These are phyloP conservation scores for Triplophysa dalaica DNA, from an alignment of 2,113 vertebrate genomes.

Conservation along the genomic window DNA sequence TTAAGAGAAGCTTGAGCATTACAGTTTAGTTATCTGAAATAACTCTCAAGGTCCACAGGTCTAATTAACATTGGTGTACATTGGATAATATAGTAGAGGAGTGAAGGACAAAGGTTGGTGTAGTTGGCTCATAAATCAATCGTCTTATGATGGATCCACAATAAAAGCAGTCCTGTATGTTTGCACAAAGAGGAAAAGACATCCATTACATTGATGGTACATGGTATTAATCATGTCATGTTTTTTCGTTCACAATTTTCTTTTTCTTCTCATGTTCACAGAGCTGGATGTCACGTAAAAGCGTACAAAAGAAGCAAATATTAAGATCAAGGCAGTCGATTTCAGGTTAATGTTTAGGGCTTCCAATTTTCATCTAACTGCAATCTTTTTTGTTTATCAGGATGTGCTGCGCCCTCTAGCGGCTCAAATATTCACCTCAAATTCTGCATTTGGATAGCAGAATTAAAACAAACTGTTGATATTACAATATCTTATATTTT, in stretches of 20 bases:
- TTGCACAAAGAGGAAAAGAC: slow-evolving; percentile 12
- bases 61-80: not conserved
- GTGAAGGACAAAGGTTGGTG: slow-evolving; percentile 34
- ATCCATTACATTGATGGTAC: not conserved
- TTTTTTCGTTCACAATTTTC: not conserved
- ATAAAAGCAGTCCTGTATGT: slow-evolving; percentile 19
- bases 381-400: not conserved
- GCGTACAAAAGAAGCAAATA: no score
- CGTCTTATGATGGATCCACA: not conserved
- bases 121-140: not conserved
- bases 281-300: no score
- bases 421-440: not conserved
- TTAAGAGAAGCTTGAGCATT: no score
- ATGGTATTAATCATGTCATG: not conserved
- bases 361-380: not conserved
- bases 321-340: no score
- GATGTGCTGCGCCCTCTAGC: not conserved
- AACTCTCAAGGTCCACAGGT: not conserved
- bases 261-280: not conserved
- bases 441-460: no score
- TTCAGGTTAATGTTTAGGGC: not conserved
- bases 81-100: not conserved
- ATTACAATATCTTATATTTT: no score
- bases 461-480: no score
- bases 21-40: not conserved